A percentile compares a stretch with the other conserved stretches of the same genome.
Conservation (phyloP, 2,888 invertebrate species). For the Harpalus rufipes region DNA sequence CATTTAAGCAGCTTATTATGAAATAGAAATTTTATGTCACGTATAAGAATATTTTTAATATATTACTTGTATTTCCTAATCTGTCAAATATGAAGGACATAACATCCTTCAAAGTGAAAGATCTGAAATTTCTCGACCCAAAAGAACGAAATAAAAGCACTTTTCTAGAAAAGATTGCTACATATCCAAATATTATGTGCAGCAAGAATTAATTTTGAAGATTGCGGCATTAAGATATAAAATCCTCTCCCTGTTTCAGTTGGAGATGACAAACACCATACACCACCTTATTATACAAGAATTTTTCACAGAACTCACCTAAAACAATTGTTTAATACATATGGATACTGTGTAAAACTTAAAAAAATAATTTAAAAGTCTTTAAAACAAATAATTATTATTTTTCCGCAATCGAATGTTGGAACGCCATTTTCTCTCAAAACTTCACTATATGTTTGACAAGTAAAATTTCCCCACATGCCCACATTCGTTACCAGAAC, state of each 20-base stretch:
- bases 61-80: slow-evolving; percentile 65
- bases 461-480: slow-evolving; percentile 56
- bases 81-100: slow-evolving; percentile 65
- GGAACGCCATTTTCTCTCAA: slow-evolving; percentile 62
- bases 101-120: slow-evolving; percentile 53
- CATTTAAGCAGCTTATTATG: slow-evolving; percentile 41
- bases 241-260: slow-evolving; percentile 45
- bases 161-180: slow-evolving; percentile 23
- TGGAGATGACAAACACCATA: slow-evolving; percentile 45
- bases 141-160: slow-evolving; percentile 31
- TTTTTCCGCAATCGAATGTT: slow-evolving; percentile 59
- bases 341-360: slow-evolving; percentile 60
- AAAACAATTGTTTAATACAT: slow-evolving; percentile 61
- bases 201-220: slow-evolving; percentile 30
- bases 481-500: slow-evolving; percentile 37
- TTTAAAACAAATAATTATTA: slow-evolving; percentile 65
- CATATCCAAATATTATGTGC: slow-evolving; percentile 16
- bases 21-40: slow-evolving; percentile 58
- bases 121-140: slow-evolving; percentile 16
- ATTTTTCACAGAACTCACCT: slow-evolving; percentile 60
- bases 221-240: slow-evolving; percentile 12
- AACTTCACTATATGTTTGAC: slow-evolving; percentile 60
- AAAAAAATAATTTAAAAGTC: slow-evolving; percentile 58
- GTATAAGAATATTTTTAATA: slow-evolving; percentile 58
- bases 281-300: slow-evolving; percentile 7